Conservation (phyloP, 2,797 vertebrate species). For the Dipus sagitta region DNA sequence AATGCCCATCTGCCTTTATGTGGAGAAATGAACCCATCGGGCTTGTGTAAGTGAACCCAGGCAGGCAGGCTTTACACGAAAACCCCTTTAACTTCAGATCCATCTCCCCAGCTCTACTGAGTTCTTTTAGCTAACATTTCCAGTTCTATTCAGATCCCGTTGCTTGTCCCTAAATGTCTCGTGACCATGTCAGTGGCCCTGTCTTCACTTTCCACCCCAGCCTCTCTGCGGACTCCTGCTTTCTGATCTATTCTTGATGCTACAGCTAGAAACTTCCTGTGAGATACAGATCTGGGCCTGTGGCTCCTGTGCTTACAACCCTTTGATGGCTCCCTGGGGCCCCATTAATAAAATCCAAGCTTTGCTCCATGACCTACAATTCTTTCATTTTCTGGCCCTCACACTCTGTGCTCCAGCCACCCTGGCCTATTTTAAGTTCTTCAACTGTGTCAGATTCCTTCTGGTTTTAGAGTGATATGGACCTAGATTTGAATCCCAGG, state of each 20-base stretch:
- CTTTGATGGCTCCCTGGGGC: background rate
- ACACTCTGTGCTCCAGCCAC: background rate
- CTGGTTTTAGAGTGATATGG: background rate
- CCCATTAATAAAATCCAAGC: background rate
- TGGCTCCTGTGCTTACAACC: background rate
- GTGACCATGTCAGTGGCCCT: rapidly evolving
- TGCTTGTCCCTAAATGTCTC: background rate
- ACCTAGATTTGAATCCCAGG: background rate
- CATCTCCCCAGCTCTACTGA: no score
- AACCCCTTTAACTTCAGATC: no score
- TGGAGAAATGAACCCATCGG: no score
- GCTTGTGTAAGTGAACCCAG: no score
- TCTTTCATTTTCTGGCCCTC: background rate
- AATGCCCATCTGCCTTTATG: no score
- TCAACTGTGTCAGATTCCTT: background rate
- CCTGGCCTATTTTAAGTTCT: background rate
- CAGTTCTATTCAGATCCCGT: background rate
- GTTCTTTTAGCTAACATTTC: background rate
- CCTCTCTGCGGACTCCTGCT: rapidly evolving
- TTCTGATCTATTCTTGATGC: background rate
- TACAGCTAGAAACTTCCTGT: background rate
- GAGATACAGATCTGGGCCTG: background rate
- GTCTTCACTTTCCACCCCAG: rapidly evolving
- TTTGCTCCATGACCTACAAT: background rate
- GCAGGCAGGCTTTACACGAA: no score